These are phyloP conservation scores for Cynoglossus semilaevis DNA, from an alignment of 2,113 vertebrate species.

Conservation along the genomic window DNA sequence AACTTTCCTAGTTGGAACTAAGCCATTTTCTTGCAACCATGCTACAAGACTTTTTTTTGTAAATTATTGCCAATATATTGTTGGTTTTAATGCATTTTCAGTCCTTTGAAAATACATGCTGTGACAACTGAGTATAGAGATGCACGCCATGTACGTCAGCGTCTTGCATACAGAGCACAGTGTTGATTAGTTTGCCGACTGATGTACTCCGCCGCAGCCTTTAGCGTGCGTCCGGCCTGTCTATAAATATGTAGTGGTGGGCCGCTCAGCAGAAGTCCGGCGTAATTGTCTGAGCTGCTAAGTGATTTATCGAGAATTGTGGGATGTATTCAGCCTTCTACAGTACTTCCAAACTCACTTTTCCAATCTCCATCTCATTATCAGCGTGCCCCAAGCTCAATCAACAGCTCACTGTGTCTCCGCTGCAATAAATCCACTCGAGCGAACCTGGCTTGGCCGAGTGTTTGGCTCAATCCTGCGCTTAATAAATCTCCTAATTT, in stretches of 20 bases:
- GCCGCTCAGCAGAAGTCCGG: conserved; percentile 37
- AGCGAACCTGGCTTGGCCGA: conserved; percentile 59
- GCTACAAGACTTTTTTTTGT: too few species aligned
- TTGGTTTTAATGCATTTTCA: too few species aligned
- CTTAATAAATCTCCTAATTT: conserved; percentile 70
- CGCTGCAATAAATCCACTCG: conserved; percentile 55
- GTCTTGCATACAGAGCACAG: conserved; percentile 41
- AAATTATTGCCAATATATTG: too few species aligned
- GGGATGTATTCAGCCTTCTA: conserved; percentile 55
- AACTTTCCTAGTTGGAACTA: too few species aligned
- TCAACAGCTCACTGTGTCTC: conserved; percentile 64
- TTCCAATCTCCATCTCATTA: conserved; percentile 77
- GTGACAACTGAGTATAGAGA: too few species aligned
- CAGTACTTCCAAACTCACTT: conserved; percentile 64
- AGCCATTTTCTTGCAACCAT: too few species aligned
- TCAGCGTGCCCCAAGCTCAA: conserved; percentile 58
- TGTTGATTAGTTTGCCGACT: conserved; percentile 53
- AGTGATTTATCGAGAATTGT: conserved; percentile 65
- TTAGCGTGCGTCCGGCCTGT: conserved; percentile 30
- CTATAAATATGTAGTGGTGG: conserved; percentile 36
- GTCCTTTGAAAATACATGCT: neutral
- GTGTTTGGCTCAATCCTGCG: conserved; percentile 40
- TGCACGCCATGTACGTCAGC: neutral
- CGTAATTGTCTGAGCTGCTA: conserved; percentile 42
- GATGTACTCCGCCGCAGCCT: conserved; percentile 32